Percentiles rank a stretch among this genome's conserved stretches.
These are phyloP conservation scores for Coregonus ussuriensis DNA, from an alignment of 2,797 vertebrate genomes.

Conservation along the genomic window DNA sequence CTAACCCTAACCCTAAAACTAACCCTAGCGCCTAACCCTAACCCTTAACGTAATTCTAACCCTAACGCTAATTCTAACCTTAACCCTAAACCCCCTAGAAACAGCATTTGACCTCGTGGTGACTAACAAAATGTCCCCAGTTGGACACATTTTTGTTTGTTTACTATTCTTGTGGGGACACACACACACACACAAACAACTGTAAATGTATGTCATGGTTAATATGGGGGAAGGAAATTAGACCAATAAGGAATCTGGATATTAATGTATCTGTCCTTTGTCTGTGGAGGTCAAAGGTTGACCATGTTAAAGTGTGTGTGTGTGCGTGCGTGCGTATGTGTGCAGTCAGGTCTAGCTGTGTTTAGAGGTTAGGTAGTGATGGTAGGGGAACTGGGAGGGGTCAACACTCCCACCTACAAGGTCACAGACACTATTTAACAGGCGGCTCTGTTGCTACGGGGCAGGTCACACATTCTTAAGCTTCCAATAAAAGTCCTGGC, in stretches of 20 bases:
- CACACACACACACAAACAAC: constrained; percentile 45
- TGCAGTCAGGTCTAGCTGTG: not conserved
- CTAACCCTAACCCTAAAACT: too few relatives aligned
- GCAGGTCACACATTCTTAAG: constrained; percentile 65
- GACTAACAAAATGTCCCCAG: too few relatives aligned
- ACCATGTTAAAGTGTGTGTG: constrained; percentile 29
- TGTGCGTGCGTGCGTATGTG: not conserved
- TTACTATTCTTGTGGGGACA: too few relatives aligned
- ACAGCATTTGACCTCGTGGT: too few relatives aligned
- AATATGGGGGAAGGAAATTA: constrained; percentile 39
- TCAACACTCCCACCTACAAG: constrained; percentile 41
- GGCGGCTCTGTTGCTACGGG: constrained; percentile 55
- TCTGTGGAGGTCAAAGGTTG: constrained; percentile 53
- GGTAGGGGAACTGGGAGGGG: constrained; percentile 11
- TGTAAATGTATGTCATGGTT: constrained; percentile 44
- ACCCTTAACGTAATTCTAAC: too few relatives aligned
- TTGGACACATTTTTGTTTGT: too few relatives aligned
- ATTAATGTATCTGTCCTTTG: constrained; percentile 63
- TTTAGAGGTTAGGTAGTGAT: constrained; percentile 1
- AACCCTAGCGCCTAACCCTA: too few relatives aligned
- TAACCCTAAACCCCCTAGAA: too few relatives aligned
- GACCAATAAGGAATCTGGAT: constrained; percentile 48
- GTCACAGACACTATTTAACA: constrained; percentile 64
- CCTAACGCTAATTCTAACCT: too few relatives aligned
- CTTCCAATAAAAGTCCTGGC: constrained; percentile 69